Percentiles rank a stretch among this genome's conserved stretches.
Conservation (phyloP, 2,113 vertebrate genomes). For the Cygnus buccinator region DNA sequence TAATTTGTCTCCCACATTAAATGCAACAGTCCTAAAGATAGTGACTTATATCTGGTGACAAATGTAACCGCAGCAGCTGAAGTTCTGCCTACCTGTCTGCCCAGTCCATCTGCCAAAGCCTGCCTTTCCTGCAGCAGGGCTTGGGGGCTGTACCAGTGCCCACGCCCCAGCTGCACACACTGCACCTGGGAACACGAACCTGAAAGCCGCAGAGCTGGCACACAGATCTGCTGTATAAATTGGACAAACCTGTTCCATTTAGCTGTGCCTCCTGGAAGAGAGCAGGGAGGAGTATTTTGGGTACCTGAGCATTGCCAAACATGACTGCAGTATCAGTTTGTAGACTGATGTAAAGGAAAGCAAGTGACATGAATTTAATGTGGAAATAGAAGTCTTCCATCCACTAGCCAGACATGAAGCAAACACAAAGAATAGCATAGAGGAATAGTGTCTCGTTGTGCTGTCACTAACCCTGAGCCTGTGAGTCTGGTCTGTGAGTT, state of each 20-base stretch:
- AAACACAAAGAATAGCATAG: background rate
- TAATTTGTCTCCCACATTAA: background rate
- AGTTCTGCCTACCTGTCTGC: background rate
- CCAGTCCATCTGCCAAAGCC: background rate
- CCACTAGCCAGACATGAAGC: background rate
- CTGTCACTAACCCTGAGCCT: background rate
- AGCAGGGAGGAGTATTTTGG: too few relatives aligned
- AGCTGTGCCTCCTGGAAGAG: background rate
- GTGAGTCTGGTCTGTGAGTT: background rate
- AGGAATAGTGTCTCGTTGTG: background rate
- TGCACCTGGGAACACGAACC: background rate
- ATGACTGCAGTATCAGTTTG: background rate
- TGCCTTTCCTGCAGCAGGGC: background rate
- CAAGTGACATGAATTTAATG: background rate
- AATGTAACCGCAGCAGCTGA: background rate
- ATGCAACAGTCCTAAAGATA: background rate
- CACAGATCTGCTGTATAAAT: background rate
- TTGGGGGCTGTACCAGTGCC: background rate
- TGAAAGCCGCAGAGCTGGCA: background rate
- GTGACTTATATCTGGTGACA: background rate
- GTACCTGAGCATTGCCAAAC: background rate
- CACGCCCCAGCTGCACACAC: background rate
- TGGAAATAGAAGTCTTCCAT: background rate
- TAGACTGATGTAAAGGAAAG: background rate
- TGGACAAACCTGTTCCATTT: background rate